Percentiles rank a stretch among this genome's conserved stretches.
These are phyloP conservation scores for Rhadinocentrus ornatus DNA, from an alignment of 2,797 vertebrate genomes.

Conservation along the genomic window DNA sequence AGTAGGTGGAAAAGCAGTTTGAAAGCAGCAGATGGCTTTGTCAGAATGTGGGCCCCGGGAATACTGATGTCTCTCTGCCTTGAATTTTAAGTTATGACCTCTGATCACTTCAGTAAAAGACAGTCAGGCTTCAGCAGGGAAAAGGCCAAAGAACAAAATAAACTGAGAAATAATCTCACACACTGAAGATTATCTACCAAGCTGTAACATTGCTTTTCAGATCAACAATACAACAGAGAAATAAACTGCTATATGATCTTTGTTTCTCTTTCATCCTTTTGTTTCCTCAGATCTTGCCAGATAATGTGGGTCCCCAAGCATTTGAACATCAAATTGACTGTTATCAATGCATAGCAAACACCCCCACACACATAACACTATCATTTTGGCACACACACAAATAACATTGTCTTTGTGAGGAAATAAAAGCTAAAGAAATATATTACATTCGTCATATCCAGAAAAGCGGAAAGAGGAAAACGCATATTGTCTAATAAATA, in stretches of 20 bases:
- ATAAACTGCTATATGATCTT: neutral
- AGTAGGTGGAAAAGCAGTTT: slow-evolving; percentile 28
- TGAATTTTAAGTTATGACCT: slow-evolving; percentile 64
- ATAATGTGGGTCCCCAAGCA: neutral
- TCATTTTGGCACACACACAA: neutral
- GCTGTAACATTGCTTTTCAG: slow-evolving; percentile 4
- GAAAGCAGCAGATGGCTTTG: slow-evolving; percentile 67
- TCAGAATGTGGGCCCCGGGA: slow-evolving; percentile 47
- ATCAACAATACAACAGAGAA: neutral
- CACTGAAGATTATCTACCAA: slow-evolving; percentile 14
- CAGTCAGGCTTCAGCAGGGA: slow-evolving; percentile 36
- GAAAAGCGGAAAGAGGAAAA: neutral
- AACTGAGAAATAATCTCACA: slow-evolving; percentile 11
- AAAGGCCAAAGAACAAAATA: slow-evolving; percentile 22
- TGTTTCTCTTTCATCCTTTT: neutral
- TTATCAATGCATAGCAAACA: neutral
- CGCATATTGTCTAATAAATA: neutral
- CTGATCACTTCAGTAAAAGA: slow-evolving; percentile 53
- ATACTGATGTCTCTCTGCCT: slow-evolving; percentile 66
- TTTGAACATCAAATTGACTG: neutral
- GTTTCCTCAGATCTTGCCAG: neutral
- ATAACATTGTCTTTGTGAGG: neutral
- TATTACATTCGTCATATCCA: too few relatives aligned
- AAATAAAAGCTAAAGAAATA: too few relatives aligned
- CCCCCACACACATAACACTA: neutral